Percentiles rank a stretch among this genome's conserved stretches.
phyloP scores from a whole-genome alignment of 1,140 invertebrate genomes.

The Conus ventricosus region DNA sequence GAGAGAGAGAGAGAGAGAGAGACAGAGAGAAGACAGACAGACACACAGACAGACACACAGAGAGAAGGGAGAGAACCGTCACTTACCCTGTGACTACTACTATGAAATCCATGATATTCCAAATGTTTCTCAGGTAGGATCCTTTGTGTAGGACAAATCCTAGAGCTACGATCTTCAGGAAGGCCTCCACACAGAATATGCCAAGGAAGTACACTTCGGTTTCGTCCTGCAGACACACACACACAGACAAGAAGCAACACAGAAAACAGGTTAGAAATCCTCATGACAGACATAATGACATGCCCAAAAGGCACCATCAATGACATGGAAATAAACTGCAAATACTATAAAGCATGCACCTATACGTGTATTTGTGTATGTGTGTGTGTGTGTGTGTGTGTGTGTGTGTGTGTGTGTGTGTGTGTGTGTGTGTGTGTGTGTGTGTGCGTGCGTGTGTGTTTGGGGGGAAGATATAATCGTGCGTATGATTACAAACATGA shows the following conservation, averaged over 20 bases:
- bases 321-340: no score
- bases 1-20: no score
- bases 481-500: no score
- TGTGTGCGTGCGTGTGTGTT: no score
- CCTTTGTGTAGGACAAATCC: conserved; percentile 99
- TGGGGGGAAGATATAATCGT: no score
- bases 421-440: no score
- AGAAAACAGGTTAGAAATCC: background rate
- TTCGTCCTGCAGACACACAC: conserved; percentile 85
- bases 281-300: no score
- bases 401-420: no score
- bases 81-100: conserved; percentile 99
- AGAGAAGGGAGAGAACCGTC: background rate
- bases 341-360: no score
- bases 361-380: no score
- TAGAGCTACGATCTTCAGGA: conserved; percentile 99
- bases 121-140: conserved; percentile 99
- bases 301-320: no score
- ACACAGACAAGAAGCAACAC: background rate
- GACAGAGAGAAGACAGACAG: background rate
- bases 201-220: conserved; percentile 99
- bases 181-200: conserved; percentile 99
- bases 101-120: conserved; percentile 99
- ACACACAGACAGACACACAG: background rate
- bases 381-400: no score